phyloP scores from a whole-genome alignment of 2,797 vertebrate genomes.

The Acanthopagrus latus region DNA sequence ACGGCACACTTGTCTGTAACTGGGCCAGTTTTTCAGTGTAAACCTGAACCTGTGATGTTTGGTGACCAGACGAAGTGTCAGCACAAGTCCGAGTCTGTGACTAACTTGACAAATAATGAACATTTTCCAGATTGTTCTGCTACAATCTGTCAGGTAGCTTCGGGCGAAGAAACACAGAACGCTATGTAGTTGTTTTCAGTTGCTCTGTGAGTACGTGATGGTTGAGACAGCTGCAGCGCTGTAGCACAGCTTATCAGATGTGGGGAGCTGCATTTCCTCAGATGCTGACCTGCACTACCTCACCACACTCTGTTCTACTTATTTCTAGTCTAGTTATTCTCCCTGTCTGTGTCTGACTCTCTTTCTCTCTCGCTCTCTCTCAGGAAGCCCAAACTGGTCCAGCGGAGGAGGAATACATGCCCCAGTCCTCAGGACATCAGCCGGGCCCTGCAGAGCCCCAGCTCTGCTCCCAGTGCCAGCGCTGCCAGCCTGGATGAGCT shows the following conservation, averaged over 20 bases:
- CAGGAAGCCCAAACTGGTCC: conserved; percentile 88
- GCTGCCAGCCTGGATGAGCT: conserved; percentile 91
- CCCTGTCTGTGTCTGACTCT: conserved; percentile 5
- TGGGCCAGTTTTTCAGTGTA: too few relatives aligned
- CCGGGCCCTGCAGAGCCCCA: conserved; percentile 86
- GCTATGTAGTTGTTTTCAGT: conserved; percentile 12
- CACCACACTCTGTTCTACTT: conserved; percentile 61
- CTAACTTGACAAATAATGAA: conserved; percentile 3
- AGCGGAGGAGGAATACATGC: conserved; percentile 90
- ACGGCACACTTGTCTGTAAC: too few relatives aligned
- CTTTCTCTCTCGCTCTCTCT: conserved; percentile 29
- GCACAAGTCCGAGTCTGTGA: background rate
- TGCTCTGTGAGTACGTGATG: conserved; percentile 9
- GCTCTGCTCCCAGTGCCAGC: conserved; percentile 80
- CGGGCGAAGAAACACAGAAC: conserved; percentile 1
- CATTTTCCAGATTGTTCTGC: background rate
- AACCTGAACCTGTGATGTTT: too few relatives aligned
- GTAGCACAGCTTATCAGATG: conserved; percentile 70
- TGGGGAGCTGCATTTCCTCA: conserved; percentile 54
- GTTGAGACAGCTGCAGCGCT: conserved; percentile 41
- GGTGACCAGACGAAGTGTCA: background rate
- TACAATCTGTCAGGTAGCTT: background rate
- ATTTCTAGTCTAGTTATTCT: conserved; percentile 43
- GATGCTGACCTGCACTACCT: conserved; percentile 54
- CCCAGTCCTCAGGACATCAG: conserved; percentile 92